A percentile compares a stretch with the other conserved stretches of the same genome.
Evolutionary conservation across 2,797 vertebrate genomes (phyloP).

Genomic region (Euphonia xanthogaster): DNA sequence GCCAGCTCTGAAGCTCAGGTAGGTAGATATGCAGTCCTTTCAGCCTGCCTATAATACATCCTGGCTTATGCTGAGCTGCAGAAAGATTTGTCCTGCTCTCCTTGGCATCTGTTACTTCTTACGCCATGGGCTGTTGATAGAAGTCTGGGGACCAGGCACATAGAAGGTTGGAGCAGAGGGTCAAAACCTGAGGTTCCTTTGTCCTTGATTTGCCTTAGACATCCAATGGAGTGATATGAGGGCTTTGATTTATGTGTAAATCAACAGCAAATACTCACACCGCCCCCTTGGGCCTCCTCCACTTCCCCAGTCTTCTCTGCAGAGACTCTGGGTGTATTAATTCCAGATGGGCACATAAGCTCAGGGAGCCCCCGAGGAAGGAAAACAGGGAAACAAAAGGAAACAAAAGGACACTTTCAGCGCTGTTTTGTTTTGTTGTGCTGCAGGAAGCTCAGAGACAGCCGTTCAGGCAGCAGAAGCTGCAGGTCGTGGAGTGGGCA

Average conservation of each 20-base stretch:
- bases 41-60: neutral
- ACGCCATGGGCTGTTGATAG: neutral
- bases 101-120: neutral
- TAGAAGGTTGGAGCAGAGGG: neutral
- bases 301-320: neutral
- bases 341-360: neutral
- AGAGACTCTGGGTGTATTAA: neutral
- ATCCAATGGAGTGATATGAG: rapidly evolving
- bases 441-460: conserved; percentile 68
- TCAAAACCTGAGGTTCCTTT: neutral
- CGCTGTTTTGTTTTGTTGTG: conserved; percentile 52
- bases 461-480: conserved; percentile 31
- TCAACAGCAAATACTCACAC: neutral
- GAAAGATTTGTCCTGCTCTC: neutral
- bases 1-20: neutral
- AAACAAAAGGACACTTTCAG: neutral
- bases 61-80: neutral
- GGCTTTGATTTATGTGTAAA: neutral
- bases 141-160: neutral
- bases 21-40: neutral
- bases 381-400: neutral
- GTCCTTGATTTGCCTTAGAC: neutral
- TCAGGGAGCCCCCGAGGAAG: neutral
- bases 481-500: neutral
- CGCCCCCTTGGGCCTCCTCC: neutral